These are phyloP conservation scores for Rhabdomys dilectus DNA, from an alignment of 2,113 vertebrate species.

Conservation along the genomic window DNA sequence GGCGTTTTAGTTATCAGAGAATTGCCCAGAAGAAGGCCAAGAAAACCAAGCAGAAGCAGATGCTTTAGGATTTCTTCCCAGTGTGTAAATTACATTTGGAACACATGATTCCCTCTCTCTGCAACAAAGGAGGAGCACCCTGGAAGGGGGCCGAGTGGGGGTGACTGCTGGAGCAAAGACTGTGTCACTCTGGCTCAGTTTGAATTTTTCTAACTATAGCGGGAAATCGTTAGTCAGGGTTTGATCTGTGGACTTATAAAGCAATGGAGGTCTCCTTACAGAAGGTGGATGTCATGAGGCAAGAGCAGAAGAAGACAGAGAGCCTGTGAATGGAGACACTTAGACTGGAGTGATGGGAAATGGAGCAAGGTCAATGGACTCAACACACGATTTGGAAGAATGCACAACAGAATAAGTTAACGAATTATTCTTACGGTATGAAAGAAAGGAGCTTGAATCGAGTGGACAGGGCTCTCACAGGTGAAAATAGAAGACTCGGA, in stretches of 20 bases:
- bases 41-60: background rate
- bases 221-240: background rate
- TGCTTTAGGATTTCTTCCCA: background rate
- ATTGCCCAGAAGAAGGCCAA: background rate
- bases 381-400: conserved; percentile 35
- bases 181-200: background rate
- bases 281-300: background rate
- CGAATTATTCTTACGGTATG: background rate
- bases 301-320: background rate
- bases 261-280: background rate
- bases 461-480: background rate
- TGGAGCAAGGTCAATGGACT: no score
- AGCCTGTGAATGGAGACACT: background rate
- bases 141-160: background rate
- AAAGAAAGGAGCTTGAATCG: background rate
- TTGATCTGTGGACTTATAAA: conserved; percentile 7
- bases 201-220: background rate
- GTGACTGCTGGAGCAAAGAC: background rate
- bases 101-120: background rate
- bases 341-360: background rate
- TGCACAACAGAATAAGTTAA: background rate
- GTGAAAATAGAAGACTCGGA: background rate
- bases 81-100: background rate
- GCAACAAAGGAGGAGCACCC: background rate
- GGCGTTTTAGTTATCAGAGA: conserved; percentile 4